These are phyloP conservation scores for Actinostola sp. DNA, from an alignment of 92 coral and sea anemone genomes.

Conservation along the genomic window DNA sequence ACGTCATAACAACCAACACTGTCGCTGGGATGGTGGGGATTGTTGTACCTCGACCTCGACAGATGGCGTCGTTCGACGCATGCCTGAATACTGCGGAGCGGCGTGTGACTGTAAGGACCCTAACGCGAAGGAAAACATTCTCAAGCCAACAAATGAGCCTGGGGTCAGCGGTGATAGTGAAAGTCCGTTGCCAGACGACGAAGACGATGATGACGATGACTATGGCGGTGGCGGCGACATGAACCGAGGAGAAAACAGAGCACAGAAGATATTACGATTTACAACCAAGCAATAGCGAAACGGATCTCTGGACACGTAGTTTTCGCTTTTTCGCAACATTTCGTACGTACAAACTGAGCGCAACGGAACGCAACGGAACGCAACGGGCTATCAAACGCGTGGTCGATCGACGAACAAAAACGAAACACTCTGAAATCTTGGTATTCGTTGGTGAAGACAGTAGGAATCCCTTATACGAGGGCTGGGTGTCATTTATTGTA, in stretches of 20 bases:
- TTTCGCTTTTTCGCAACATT: not conserved
- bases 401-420: no score
- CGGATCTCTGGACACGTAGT: not conserved
- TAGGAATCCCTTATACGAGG: no score
- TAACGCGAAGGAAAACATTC: slow-evolving; percentile 57
- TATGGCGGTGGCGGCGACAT: slow-evolving; percentile 10
- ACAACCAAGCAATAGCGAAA: slow-evolving; percentile 16
- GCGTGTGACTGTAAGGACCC: slow-evolving; percentile 77
- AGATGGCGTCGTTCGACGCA: slow-evolving; percentile 23
- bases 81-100: slow-evolving; percentile 25
- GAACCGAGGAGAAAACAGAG: slow-evolving; percentile 2
- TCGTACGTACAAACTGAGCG: not conserved
- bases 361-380: not conserved
- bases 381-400: not conserved
- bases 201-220: slow-evolving; percentile 29
- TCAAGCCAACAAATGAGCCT: not conserved
- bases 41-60: slow-evolving; percentile 73
- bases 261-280: slow-evolving; percentile 5
- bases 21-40: slow-evolving; percentile 94
- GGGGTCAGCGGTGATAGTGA: slow-evolving; percentile 24
- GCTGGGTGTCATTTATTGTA: no score
- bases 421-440: no score
- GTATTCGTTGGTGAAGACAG: no score
- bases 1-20: slow-evolving; percentile 76
- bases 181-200: slow-evolving; percentile 51